These are phyloP conservation scores for Trichogramma dendrolimi DNA, from an alignment of 2,888 invertebrate genomes.

Conservation along the genomic window DNA sequence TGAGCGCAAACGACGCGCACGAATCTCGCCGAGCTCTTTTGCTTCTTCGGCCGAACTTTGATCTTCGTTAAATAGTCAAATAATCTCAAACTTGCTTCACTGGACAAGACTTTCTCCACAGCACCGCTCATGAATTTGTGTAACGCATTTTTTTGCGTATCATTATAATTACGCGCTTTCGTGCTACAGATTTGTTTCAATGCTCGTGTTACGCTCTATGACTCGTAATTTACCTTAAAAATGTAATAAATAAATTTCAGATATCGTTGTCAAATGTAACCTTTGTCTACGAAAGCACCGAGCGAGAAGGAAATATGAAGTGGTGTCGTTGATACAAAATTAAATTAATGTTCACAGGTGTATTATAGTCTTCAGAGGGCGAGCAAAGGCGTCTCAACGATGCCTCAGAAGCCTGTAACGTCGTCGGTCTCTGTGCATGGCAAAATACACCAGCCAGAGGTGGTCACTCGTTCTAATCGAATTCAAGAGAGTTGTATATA, in stretches of 20 bases:
- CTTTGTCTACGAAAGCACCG: not conserved
- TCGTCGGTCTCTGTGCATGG: conserved; percentile 76
- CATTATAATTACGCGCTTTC: not conserved
- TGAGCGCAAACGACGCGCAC: too few relatives aligned
- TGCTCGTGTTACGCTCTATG: too few relatives aligned
- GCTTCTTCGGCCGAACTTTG: conserved; percentile 25
- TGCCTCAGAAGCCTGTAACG: conserved; percentile 61
- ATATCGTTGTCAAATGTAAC: too few relatives aligned
- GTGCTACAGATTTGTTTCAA: not conserved
- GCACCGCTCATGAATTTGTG: not conserved
- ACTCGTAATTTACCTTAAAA: too few relatives aligned
- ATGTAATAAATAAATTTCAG: too few relatives aligned
- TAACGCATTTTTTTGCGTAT: not conserved
- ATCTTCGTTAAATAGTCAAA: conserved; percentile 18
- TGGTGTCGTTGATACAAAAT: not conserved
- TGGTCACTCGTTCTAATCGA: conserved; percentile 81
- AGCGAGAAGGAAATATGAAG: not conserved
- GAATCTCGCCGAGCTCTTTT: conserved; percentile 19
- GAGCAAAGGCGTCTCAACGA: conserved; percentile 64
- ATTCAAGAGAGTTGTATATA: conserved; percentile 91
- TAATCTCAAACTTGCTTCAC: not conserved
- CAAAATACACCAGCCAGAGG: conserved; percentile 68
- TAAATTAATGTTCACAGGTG: conserved; percentile 56
- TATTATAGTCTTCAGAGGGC: conserved; percentile 73
- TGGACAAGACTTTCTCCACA: not conserved